Evolutionary conservation across 2,113 vertebrate genomes (phyloP).

Genomic region (Oriolus oriolus): DNA sequence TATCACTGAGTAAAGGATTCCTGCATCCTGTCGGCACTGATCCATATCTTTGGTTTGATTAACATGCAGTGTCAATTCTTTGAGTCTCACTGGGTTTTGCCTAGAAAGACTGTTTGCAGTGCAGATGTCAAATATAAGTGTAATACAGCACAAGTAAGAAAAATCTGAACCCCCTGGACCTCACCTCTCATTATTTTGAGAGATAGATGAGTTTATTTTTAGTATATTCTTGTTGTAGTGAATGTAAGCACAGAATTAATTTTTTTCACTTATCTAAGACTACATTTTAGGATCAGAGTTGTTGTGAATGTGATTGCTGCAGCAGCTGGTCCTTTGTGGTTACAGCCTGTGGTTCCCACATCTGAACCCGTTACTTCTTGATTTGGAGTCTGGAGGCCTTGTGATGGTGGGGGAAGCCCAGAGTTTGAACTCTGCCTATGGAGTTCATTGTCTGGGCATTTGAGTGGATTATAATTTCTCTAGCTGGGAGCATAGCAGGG

Average conservation of each 20-base stretch:
- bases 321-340: not conserved
- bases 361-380: not conserved
- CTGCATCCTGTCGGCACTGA: accelerated
- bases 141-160: not conserved
- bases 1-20: not conserved
- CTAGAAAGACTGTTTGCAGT: not conserved
- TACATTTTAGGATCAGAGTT: not conserved
- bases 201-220: not conserved
- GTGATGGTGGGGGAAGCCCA: not conserved
- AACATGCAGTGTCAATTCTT: not conserved
- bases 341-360: not conserved
- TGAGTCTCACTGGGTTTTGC: not conserved
- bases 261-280: not conserved
- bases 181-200: not conserved
- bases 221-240: not conserved
- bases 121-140: not conserved
- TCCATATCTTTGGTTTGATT: not conserved
- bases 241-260: not conserved
- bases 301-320: not conserved
- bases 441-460: not conserved
- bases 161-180: not conserved
- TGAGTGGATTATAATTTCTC: not conserved
- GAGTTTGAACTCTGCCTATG: not conserved
- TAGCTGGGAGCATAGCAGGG: not conserved
- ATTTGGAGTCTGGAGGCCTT: not conserved